Base-by-base conservation (phyloP, 2,888 invertebrate species). In the Masnerella sp. region DNA sequence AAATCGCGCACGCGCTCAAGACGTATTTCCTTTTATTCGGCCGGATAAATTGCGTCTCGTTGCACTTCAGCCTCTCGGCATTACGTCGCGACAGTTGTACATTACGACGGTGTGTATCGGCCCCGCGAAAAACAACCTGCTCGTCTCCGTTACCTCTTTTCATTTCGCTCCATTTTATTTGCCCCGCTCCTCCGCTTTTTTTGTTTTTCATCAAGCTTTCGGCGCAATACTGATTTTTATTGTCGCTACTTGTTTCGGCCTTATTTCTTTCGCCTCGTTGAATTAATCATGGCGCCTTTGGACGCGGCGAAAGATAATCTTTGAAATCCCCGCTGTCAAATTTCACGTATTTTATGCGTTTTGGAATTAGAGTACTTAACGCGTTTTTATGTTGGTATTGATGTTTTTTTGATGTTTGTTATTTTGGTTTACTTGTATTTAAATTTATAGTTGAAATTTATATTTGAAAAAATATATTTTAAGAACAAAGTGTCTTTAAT, bases 1-100 rank as follows among this genome's bases (percentile, higher is more conserved):
- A 68, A 68, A 68, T 52, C 3, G 47, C 28, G 22, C 7, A 32
- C 22, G 25, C 25, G 11, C 11, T 20, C 36, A 59, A 58, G 52
- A 59, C 69, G 58, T 61, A 20, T 54, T 61, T 69, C 43, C 45
- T 61, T 68, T 69, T 52, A 43, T 59, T 59, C 49, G 47, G 34
- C 22, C 32, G 43, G 67, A 68, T 68, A 68, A 68, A 68, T 68
- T 67, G 47, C 56, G 40, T 54, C 47, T 47, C 32, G 32, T 32
- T 42, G 59, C 59, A 52, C 43, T 47, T 51, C 43, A 43, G 52
- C 42, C 59, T 49, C 52, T 12, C 64, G 42, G 42, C 68, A 49
- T 59, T 59, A 42, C 42, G 25, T 18, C 42, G 22, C 51, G 51
- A 43, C 51, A 68, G 56, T 49, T 49, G 49, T 42, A 49, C 67